Conservation (phyloP, 2,797 vertebrate genomes). For the Spizella passerina region DNA sequence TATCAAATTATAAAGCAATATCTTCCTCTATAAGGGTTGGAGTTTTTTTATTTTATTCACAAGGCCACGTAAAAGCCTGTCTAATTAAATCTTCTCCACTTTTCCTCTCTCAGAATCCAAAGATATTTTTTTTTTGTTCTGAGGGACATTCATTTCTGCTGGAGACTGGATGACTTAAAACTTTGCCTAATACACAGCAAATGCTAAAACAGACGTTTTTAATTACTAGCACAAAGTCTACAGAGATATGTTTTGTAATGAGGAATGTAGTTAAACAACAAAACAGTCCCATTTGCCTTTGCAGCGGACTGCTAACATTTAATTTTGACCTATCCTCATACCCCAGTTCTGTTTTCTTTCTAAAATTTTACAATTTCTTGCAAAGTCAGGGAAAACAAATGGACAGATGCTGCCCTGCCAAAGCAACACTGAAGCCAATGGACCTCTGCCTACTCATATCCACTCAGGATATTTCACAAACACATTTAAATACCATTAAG, state of each 20-base stretch:
- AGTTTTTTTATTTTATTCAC: not conserved
- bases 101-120: not conserved
- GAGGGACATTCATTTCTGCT: slow-evolving; percentile 33
- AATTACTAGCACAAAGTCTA: slow-evolving; percentile 59
- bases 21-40: slow-evolving; percentile 4
- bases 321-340: slow-evolving; percentile 24
- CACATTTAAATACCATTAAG: not conserved
- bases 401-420: not conserved
- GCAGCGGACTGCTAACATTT: slow-evolving; percentile 28
- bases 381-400: slow-evolving; percentile 42
- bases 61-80: not conserved
- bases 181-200: slow-evolving; percentile 55
- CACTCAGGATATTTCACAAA: not conserved
- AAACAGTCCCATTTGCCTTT: slow-evolving; percentile 35
- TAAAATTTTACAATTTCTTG: not conserved
- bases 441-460: not conserved
- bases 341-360: not conserved
- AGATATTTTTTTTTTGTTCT: not conserved
- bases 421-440: not conserved
- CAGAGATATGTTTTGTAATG: slow-evolving; percentile 33
- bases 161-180: slow-evolving; percentile 46
- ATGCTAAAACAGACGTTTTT: slow-evolving; percentile 48
- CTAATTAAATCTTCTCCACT: slow-evolving; percentile 39
- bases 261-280: slow-evolving; percentile 48
- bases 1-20: slow-evolving; percentile 38